A percentile compares a stretch with the other conserved stretches of the same genome.
Evolutionary conservation across 2,888 invertebrate species (phyloP).

Genomic region (Phengaris arion): DNA sequence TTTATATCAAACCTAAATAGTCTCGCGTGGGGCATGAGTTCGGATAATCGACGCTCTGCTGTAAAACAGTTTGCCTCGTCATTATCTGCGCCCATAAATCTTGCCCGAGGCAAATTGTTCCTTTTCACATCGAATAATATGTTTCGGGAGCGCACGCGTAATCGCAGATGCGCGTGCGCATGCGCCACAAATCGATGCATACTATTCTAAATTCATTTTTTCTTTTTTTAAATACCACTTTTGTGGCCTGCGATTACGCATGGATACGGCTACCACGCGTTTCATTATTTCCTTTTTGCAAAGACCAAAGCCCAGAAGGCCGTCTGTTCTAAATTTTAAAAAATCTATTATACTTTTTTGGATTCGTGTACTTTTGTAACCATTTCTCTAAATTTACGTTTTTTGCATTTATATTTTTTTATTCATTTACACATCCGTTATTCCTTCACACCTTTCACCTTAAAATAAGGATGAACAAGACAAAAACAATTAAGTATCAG

Average conservation of each 20-base stretch:
- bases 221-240: not conserved
- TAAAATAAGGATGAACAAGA: not conserved
- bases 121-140: slow-evolving; percentile 72
- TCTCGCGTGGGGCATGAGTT: not conserved
- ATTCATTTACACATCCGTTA: not conserved
- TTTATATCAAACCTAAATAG: not conserved
- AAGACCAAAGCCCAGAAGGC: not conserved
- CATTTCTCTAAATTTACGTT: not conserved
- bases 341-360: too few species aligned
- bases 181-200: not conserved
- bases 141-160: slow-evolving; percentile 52
- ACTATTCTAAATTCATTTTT: not conserved
- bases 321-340: not conserved
- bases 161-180: slow-evolving; percentile 54
- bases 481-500: not conserved
- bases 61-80: slow-evolving; percentile 47
- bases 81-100: slow-evolving; percentile 66
- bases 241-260: too few species aligned
- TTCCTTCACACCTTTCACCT: not conserved
- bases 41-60: slow-evolving; percentile 30
- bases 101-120: slow-evolving; percentile 64
- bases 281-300: not conserved
- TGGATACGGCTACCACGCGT: not conserved
- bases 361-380: not conserved
- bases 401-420: not conserved